Evolutionary conservation across 2,797 vertebrate species (phyloP).

Genomic region (Poeciliopsis paucimaculata): DNA sequence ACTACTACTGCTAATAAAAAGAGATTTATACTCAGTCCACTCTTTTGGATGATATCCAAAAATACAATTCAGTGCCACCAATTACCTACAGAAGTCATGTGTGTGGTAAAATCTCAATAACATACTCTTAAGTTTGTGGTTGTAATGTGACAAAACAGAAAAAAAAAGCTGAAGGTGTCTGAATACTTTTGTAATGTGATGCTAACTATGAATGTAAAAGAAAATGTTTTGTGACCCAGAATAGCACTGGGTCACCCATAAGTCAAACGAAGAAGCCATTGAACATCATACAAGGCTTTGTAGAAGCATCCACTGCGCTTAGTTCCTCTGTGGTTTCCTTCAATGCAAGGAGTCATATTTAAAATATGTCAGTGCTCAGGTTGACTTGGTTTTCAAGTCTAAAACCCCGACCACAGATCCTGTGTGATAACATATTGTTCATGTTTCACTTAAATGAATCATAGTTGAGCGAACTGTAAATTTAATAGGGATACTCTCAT

Average conservation of each 20-base stretch:
- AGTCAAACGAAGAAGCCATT: neutral
- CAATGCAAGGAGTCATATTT: slow-evolving; percentile 4
- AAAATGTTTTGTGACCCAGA: neutral
- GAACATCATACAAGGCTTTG: neutral
- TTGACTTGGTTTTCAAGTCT: slow-evolving; percentile 12
- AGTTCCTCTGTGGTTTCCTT: slow-evolving; percentile 24
- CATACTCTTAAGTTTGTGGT: neutral
- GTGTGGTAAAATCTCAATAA: neutral
- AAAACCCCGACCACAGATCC: slow-evolving; percentile 15
- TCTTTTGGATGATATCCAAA: neutral
- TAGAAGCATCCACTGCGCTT: slow-evolving; percentile 1
- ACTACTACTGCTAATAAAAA: neutral
- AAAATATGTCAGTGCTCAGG: slow-evolving; percentile 11
- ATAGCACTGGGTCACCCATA: neutral
- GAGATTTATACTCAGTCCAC: neutral
- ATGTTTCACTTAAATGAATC: slow-evolving; percentile 2
- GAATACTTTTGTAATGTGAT: neutral
- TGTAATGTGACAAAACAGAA: no score
- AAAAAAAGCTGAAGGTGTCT: neutral
- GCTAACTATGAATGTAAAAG: neutral
- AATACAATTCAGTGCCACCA: neutral
- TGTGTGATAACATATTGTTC: slow-evolving; percentile 5
- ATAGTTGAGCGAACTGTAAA: neutral
- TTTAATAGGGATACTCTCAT: neutral
- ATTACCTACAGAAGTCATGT: neutral